Conservation (phyloP, 2,113 vertebrate species). For the Hyperopisus bebe region DNA sequence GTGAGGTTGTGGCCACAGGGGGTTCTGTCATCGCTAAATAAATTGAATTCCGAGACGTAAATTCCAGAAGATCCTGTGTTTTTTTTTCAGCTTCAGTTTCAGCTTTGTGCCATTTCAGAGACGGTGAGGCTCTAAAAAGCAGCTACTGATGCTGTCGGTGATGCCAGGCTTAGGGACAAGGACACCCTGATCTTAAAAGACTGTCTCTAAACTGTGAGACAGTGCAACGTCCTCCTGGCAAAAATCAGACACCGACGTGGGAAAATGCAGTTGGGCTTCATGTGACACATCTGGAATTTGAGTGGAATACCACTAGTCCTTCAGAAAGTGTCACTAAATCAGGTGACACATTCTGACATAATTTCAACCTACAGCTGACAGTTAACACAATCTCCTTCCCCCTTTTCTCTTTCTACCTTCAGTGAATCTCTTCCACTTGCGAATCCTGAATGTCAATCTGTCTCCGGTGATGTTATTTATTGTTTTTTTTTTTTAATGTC, state of each 20-base stretch:
- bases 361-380: not conserved
- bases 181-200: not conserved
- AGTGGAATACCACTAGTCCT: not conserved
- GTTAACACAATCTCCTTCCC: not conserved
- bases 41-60: constrained; percentile 68
- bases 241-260: not conserved
- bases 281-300: not conserved
- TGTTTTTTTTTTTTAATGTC: not conserved
- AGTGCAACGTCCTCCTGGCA: not conserved
- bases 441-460: not conserved
- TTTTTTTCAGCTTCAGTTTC: constrained; percentile 67
- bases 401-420: not conserved
- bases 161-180: not conserved
- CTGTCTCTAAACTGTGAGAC: not conserved
- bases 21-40: constrained; percentile 74
- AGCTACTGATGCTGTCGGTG: not conserved
- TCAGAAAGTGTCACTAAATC: not conserved
- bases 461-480: not conserved
- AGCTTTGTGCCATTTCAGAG: too few species aligned
- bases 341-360: not conserved
- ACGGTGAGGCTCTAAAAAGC: not conserved
- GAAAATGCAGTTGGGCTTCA: not conserved
- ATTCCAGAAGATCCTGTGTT: not conserved
- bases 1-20: constrained; percentile 79
- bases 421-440: not conserved